These are phyloP conservation scores for Scaptomyza cyrtandrae DNA, from an alignment of 2,888 invertebrate species.

Conservation along the genomic window DNA sequence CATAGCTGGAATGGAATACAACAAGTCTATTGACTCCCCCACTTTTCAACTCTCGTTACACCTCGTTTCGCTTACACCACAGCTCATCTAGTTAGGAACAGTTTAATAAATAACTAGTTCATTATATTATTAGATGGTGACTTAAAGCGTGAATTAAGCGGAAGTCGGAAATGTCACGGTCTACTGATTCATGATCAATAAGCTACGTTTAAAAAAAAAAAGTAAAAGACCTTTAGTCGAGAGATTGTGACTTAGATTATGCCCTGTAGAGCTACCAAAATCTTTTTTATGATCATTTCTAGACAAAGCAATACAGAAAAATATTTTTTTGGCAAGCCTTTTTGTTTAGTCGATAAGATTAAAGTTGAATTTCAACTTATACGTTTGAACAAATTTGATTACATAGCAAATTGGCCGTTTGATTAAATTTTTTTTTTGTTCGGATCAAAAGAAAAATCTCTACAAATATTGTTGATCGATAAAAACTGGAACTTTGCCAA, in stretches of 20 bases:
- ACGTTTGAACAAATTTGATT: neutral
- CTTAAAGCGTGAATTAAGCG: constrained; percentile 10
- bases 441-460: constrained; percentile 23
- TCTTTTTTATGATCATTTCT: neutral
- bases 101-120: neutral
- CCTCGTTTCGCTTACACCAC: neutral
- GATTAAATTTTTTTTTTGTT: neutral
- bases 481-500: constrained; percentile 42
- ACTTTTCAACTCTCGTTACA: neutral
- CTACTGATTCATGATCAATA: constrained; percentile 14
- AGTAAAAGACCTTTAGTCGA: no score
- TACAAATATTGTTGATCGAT: constrained; percentile 17
- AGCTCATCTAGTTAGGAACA: neutral
- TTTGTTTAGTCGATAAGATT: no score
- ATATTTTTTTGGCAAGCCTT: neutral
- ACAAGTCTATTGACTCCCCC: constrained; percentile 41
- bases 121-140: neutral
- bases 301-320: no score
- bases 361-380: no score
- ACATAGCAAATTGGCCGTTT: neutral
- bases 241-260: neutral
- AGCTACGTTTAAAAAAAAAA: constrained; percentile 25
- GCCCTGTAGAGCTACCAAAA: neutral
- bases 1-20: constrained; percentile 1
- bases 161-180: constrained; percentile 27